Evolutionary conservation across 2,113 vertebrate species (phyloP).

Genomic region (Elgaria multicarinata): DNA sequence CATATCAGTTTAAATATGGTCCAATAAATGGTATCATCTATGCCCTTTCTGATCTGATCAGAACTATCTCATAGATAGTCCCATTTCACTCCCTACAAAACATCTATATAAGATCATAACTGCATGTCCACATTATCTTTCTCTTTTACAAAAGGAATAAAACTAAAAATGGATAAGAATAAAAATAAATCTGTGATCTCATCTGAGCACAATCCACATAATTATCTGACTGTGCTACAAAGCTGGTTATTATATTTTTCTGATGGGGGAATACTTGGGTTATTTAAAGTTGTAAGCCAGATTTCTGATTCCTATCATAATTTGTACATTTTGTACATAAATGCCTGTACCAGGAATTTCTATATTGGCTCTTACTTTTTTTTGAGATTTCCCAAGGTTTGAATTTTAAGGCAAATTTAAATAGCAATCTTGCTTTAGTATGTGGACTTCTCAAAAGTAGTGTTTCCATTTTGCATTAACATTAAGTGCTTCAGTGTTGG

Average conservation of each 20-base stretch:
- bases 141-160: background rate
- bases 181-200: fast-evolving
- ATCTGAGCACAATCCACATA: background rate
- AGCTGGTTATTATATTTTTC: background rate
- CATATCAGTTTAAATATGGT: no score
- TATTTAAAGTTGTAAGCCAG: background rate
- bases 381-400: constrained; percentile 18
- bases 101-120: background rate
- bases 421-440: constrained; percentile 50
- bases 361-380: constrained; percentile 37
- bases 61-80: background rate
- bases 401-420: constrained; percentile 34
- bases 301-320: background rate
- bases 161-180: background rate
- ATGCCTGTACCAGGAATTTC: constrained; percentile 7
- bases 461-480: constrained; percentile 61
- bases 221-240: background rate
- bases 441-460: constrained; percentile 48
- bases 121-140: background rate
- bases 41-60: background rate
- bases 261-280: background rate
- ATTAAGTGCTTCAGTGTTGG: constrained; percentile 45
- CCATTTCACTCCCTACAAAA: background rate
- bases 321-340: background rate
- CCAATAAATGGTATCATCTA: background rate